Evolutionary conservation across 2,888 invertebrate genomes (phyloP).

Genomic region (Troides oblongomaculatus): DNA sequence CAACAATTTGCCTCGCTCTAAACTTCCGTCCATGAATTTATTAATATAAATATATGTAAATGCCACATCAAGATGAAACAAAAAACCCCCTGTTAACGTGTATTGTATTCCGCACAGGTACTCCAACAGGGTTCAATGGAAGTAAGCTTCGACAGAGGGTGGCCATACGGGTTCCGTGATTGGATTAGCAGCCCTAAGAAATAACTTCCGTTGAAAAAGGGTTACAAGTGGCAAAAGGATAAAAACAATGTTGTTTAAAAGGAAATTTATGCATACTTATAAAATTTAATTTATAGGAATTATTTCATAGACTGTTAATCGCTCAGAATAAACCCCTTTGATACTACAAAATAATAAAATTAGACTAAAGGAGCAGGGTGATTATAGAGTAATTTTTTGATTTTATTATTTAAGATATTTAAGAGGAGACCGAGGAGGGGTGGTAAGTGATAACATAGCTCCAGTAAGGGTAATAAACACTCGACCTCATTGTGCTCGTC

Average conservation of each 20-base stretch:
- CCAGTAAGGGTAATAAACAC: too few species aligned
- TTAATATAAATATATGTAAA: not conserved
- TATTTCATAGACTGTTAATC: not conserved
- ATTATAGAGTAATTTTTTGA: too few species aligned
- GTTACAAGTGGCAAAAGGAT: constrained; percentile 24
- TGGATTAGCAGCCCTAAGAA: constrained; percentile 61
- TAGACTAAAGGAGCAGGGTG: too few species aligned
- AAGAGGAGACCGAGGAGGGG: too few species aligned
- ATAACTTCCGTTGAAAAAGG: constrained; percentile 35
- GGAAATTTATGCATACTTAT: not conserved
- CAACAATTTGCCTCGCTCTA: too few species aligned
- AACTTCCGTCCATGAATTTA: too few species aligned
- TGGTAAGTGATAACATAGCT: too few species aligned
- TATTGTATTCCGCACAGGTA: constrained; percentile 12
- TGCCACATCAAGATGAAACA: not conserved
- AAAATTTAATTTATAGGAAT: not conserved
- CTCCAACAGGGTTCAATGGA: constrained; percentile 19
- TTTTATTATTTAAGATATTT: too few species aligned
- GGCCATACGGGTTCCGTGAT: constrained; percentile 49
- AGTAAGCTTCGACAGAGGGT: constrained; percentile 10
- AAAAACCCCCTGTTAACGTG: constrained; percentile 3
- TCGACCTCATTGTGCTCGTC: too few species aligned
- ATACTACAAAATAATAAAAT: too few species aligned
- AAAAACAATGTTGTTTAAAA: not conserved
- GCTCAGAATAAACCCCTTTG: too few species aligned